Evolutionary conservation across 2,888 invertebrate genomes (phyloP), one percentile per base, ranked within the genome.

Genomic region (Leptinotarsa juncta): DNA sequence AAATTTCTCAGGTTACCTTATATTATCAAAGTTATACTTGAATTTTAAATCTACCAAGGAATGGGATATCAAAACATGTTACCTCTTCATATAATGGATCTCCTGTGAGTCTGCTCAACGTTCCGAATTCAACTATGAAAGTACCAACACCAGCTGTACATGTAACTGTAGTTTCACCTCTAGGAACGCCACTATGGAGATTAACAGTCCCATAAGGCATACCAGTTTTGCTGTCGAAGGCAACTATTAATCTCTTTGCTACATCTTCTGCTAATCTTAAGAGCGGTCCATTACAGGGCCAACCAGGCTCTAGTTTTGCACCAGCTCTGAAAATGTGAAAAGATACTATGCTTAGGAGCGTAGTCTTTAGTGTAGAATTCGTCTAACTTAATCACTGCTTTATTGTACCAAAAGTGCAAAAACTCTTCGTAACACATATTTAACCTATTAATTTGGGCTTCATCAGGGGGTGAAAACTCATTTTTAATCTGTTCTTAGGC

Each of bases 131-230:
- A 18, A 99, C 90, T 55, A 99, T 92, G 87, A 96, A 99, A 3
- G 99, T 99, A 1, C 98, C 98, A 57, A 99, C 96, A 1, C 99
- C 98, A 16, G 99, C 99, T 0, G 99, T 98, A 86, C 99, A 99
- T 0, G 99, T 99, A 0, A 99, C 92, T 53, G 97, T 94, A 0
- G 99, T 99, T 89, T 99, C 99, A 12, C 96, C 96, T 50, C 91
- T 91, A 0, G 99, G 99, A 1, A 99, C 96, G 1, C 99, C 99
- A 84, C 95, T 91, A 70, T 93, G 91, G 51, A 99, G 89, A 87
- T 97, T 97, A 0, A 97, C 97, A 0, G 99, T 99, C 10, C 99
- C 99, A 89, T 97, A 99, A 0, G 99, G 98, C 98, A 98, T 98
- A 2, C 98, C 97, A 14, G 96, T 95, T 49, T 93, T 93, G 0